Base-by-base conservation (phyloP, 1,140 invertebrate species). In the Drosophila pandora region DNA sequence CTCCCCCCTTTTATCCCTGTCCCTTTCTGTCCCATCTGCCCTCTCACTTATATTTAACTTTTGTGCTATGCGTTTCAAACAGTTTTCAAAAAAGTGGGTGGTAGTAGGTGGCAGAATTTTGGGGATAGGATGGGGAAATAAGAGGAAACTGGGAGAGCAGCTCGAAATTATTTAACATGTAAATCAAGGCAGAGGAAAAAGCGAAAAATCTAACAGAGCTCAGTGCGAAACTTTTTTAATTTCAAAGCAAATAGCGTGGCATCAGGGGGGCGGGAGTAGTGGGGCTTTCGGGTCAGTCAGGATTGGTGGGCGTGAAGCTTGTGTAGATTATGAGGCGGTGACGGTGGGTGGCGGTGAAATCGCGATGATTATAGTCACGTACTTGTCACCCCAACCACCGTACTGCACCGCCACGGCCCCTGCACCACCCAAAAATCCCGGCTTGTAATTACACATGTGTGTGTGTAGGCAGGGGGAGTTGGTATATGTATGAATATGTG, bases 301-400 rank as follows among this genome's bases (percentile, higher is more conserved):
- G 21, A 25, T 23, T 34, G 23, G 23, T 41, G 37, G 54, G 58
- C 32, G 41, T 43, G 47, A 32, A 23, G 39, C 30, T 57, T 37
- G 57, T 58, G 48, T 43, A 74, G 79, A 82, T 82, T 81, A 67
- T 79, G 75, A 68, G 65, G 74, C 64, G 55, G 56, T 41, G 32
- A 52, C 56, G 76, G 53, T 59, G 34, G 41, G 41, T 2, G 41
- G 41, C 13, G 6, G 13, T 13, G 23, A 76, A 79, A 62, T 75
- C 67, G 81, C 59, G 70, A 76, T 83, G 83, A 83, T 83, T 88
- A 88, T 88, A 88, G 83, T 88, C 83, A 88, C 83, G 83, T 88
- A 88, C 67, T 83, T 84, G 81, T 85, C 80, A 79, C 67, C 54
- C 55, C 61, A 43, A 59, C 65, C 71, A 17, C 5, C n/a, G 2